Evolutionary conservation across 2,888 invertebrate species (phyloP), one percentile per base, ranked within the genome.

Genomic region (Rosalia funebris): DNA sequence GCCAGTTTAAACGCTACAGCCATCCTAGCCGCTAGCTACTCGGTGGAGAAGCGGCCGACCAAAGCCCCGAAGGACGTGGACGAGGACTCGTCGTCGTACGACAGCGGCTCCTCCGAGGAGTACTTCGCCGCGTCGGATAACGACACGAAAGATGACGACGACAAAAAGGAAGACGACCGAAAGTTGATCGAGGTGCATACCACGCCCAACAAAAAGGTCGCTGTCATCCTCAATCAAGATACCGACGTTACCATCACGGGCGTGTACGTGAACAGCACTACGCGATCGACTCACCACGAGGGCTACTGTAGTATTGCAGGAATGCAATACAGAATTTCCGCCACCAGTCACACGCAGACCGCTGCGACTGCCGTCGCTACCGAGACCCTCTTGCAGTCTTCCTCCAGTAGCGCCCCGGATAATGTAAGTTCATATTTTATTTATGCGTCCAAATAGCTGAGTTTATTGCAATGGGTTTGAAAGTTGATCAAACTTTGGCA

Each of bases 1-100:
- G 95, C 95, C 14, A 93, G 93, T 77, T 83, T 95, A 20, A 95
- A 95, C 79, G 95, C 95, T 10, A 91, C 92, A 31, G 95, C 95
- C 14, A 95, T 95, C 73, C 84, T 95, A 67, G 93, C 94, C 0
- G 95, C 95, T 14, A 93, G 93, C 67, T 95, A 95, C 74, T 86
- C 86, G 1, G 82, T 83, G 37, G 93, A 93, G 78, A 92, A 89
- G 75, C 80, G 83, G 20, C 57, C 72, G 0, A 60, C 72, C 2
- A 84, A 85, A 48, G 86, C 86, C 32, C 84, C 86, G 0, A 86
- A 85, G 71, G 86, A 85, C 34, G 32, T 12, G 7, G 85, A 81
- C 60, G 85, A 85, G 69, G 86, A 85, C 55, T 75, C 25, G 9
- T 58, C 54, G 5, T 69, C 67, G 16, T 75, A 76, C 46, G 85